Evolutionary conservation across 2,797 vertebrate genomes (phyloP).

Genomic region (Hylomyscus alleni): DNA sequence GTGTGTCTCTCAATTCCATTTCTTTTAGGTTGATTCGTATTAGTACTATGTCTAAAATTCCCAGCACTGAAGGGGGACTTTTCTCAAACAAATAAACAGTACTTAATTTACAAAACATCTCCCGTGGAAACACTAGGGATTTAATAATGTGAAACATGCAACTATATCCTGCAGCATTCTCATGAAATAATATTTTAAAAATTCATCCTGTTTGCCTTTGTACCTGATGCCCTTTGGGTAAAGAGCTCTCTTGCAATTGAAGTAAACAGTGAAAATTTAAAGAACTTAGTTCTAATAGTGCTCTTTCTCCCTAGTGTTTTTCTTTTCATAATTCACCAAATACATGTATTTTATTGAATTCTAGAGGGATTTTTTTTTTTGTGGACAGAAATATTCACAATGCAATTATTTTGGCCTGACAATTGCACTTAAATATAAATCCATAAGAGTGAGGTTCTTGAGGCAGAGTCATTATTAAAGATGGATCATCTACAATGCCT

Average conservation of each 20-base stretch:
- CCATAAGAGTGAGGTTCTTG: background rate
- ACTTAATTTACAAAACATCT: background rate
- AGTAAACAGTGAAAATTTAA: background rate
- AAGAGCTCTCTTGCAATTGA: background rate
- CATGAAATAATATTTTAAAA: background rate
- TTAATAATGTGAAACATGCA: background rate
- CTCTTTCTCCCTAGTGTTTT: background rate
- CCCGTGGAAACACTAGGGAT: background rate
- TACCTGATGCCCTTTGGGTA: background rate
- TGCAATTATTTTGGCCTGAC: background rate
- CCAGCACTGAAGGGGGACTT: background rate
- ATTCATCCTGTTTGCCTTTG: background rate
- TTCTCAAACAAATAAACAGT: background rate
- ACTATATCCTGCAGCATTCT: background rate
- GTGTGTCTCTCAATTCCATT: slow-evolving; percentile 43
- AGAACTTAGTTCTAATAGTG: background rate
- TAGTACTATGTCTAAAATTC: slow-evolving; percentile 39
- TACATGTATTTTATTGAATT: background rate
- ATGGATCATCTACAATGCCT: background rate
- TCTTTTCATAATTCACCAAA: background rate
- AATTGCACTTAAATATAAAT: background rate
- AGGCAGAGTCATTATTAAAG: background rate
- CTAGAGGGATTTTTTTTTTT: background rate
- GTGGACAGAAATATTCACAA: background rate
- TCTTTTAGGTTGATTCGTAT: slow-evolving; percentile 66